These are phyloP conservation scores for Pogonocherus hispidulus DNA, from an alignment of 2,888 invertebrate genomes.

Conservation along the genomic window DNA sequence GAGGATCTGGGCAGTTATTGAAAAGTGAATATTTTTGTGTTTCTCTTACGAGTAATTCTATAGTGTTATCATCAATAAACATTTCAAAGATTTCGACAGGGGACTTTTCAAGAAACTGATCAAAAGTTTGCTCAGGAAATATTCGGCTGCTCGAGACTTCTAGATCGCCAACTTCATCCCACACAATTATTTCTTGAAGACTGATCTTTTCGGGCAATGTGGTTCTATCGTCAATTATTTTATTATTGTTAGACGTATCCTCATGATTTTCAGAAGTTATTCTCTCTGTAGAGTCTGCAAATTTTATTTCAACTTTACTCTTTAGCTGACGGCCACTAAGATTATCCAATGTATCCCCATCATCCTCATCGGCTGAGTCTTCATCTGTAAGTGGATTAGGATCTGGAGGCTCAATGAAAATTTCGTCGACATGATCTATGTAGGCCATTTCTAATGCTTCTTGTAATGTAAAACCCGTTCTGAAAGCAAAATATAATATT, in stretches of 20 bases:
- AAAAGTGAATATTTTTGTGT: slow-evolving; percentile 1
- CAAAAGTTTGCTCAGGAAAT: background rate
- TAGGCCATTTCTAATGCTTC: slow-evolving; percentile 6
- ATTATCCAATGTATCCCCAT: slow-evolving; percentile 15
- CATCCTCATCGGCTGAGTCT: slow-evolving; percentile 6
- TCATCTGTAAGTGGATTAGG: slow-evolving; percentile 4
- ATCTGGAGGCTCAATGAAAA: slow-evolving; percentile 15
- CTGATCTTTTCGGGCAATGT: background rate
- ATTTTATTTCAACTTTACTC: slow-evolving; percentile 12
- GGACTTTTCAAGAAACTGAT: slow-evolving; percentile 6
- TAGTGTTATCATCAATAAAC: background rate
- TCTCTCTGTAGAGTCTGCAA: slow-evolving; percentile 12
- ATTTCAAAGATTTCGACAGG: background rate
- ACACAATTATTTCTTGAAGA: background rate
- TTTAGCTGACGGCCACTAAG: slow-evolving; percentile 16
- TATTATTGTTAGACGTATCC: background rate
- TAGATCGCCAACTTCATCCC: background rate
- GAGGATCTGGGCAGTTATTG: slow-evolving; percentile 31
- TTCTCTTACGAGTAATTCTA: slow-evolving; percentile 22
- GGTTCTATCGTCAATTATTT: background rate
- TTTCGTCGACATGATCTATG: background rate
- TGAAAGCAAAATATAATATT: background rate
- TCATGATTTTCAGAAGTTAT: slow-evolving; percentile 1
- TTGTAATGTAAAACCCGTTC: slow-evolving; percentile 5
- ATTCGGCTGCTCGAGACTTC: background rate